A percentile compares a stretch with the other conserved stretches of the same genome.
These are phyloP conservation scores for Ctenodactylus gundi DNA, from an alignment of 2,113 vertebrate species.

Conservation along the genomic window DNA sequence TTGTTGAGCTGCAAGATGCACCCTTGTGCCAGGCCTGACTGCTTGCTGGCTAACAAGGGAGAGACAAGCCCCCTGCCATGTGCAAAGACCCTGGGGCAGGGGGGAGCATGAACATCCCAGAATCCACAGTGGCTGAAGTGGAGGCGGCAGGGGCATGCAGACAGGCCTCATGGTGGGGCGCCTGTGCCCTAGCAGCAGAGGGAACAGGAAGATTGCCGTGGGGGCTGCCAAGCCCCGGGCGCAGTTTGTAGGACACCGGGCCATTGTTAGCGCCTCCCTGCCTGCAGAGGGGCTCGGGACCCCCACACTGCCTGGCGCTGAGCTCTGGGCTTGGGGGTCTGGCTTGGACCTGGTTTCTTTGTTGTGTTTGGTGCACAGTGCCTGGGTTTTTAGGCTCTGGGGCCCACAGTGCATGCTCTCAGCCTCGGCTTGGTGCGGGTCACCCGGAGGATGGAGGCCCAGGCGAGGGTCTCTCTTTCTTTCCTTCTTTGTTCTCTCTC, in stretches of 20 bases:
- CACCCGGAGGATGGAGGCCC: too few relatives aligned
- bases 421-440: too few relatives aligned
- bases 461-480: too few relatives aligned
- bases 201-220: accelerated
- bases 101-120: not conserved
- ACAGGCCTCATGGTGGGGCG: not conserved
- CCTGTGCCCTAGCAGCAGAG: not conserved
- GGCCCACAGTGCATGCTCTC: too few relatives aligned
- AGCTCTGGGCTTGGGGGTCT: too few relatives aligned
- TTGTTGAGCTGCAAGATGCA: not conserved
- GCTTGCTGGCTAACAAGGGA: not conserved
- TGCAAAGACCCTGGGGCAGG: slow-evolving; percentile 8
- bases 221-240: not conserved
- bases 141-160: not conserved
- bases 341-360: too few relatives aligned
- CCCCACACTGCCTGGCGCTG: too few relatives aligned
- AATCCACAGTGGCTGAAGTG: not conserved
- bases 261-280: accelerated
- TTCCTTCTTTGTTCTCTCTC: too few relatives aligned
- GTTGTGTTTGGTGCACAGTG: too few relatives aligned
- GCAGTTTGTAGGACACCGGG: not conserved
- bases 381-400: too few relatives aligned
- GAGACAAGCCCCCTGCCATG: too few relatives aligned
- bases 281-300: too few relatives aligned
- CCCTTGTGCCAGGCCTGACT: not conserved